Conservation (phyloP, 2,797 vertebrate species). For the Toxotes lorentzi region DNA sequence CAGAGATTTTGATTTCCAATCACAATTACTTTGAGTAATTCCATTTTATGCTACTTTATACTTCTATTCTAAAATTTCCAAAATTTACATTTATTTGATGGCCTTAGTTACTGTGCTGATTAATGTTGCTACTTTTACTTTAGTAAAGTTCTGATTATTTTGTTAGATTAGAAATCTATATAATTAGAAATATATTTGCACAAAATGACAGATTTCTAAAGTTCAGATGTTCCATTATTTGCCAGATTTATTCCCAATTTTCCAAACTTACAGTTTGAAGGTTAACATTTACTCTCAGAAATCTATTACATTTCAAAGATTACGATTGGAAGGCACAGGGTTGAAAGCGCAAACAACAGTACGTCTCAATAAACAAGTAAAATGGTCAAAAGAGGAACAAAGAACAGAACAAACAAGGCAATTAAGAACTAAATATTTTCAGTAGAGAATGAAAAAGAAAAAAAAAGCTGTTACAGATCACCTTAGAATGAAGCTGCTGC, state of each 20-base stretch:
- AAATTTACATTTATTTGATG: neutral
- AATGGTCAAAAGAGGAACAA: constrained; percentile 2
- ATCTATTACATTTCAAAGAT: neutral
- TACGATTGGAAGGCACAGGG: neutral
- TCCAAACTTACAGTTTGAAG: neutral
- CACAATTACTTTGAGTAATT: neutral
- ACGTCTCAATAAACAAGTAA: neutral
- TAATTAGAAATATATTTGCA: neutral
- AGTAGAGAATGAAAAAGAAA: constrained; percentile 60
- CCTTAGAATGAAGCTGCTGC: constrained; percentile 88
- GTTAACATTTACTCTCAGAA: neutral
- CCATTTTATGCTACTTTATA: neutral
- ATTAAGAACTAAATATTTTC: constrained; percentile 44
- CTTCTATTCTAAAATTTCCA: neutral
- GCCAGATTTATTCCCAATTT: neutral
- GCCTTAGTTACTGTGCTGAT: neutral
- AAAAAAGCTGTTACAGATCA: constrained; percentile 77
- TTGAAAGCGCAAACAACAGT: neutral
- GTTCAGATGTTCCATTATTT: neutral
- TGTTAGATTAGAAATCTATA: too few relatives aligned
- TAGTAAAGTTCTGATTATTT: neutral
- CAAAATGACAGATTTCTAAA: neutral
- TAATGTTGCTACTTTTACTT: neutral
- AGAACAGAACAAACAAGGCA: constrained; percentile 32
- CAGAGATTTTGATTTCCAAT: neutral